These are phyloP conservation scores for Copidosoma floridanum DNA, from an alignment of 1,140 invertebrate genomes.

Conservation along the genomic window DNA sequence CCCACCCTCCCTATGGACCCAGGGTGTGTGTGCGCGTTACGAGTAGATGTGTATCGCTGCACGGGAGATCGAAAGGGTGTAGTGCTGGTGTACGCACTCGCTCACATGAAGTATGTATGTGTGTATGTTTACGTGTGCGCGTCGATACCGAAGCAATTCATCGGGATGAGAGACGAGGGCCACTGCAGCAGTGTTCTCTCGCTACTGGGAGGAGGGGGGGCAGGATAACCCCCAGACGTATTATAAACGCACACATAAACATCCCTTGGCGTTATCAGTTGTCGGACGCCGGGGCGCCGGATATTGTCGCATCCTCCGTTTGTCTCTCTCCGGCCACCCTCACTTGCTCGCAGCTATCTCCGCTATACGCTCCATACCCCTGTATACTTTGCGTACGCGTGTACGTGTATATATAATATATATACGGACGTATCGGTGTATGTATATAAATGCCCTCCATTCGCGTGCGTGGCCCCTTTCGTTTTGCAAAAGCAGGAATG, in stretches of 20 bases:
- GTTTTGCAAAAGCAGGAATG: neutral
- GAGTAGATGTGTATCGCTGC: neutral
- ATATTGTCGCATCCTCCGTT: slow-evolving; percentile 58
- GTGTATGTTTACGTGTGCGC: neutral
- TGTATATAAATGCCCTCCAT: neutral
- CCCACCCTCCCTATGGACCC: too few species aligned
- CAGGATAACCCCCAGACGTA: slow-evolving; percentile 45
- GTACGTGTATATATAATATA: too few species aligned
- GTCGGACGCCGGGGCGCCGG: slow-evolving; percentile 58
- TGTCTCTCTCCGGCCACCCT: slow-evolving; percentile 33
- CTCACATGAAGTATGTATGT: neutral
- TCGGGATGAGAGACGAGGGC: slow-evolving; percentile 22
- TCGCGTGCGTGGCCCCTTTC: neutral
- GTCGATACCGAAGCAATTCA: slow-evolving; percentile 7
- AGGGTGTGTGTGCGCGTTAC: too few species aligned
- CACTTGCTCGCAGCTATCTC: neutral
- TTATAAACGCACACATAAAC: slow-evolving; percentile 58
- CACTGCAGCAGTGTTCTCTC: neutral
- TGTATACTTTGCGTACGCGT: neutral
- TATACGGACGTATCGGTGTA: neutral
- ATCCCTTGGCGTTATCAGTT: slow-evolving; percentile 58
- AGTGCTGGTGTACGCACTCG: neutral
- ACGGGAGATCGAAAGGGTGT: neutral
- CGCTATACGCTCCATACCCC: neutral
- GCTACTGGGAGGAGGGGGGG: slow-evolving; percentile 29